These are phyloP conservation scores for Dryobates pubescens DNA, from an alignment of 2,797 vertebrate genomes.

Conservation along the genomic window DNA sequence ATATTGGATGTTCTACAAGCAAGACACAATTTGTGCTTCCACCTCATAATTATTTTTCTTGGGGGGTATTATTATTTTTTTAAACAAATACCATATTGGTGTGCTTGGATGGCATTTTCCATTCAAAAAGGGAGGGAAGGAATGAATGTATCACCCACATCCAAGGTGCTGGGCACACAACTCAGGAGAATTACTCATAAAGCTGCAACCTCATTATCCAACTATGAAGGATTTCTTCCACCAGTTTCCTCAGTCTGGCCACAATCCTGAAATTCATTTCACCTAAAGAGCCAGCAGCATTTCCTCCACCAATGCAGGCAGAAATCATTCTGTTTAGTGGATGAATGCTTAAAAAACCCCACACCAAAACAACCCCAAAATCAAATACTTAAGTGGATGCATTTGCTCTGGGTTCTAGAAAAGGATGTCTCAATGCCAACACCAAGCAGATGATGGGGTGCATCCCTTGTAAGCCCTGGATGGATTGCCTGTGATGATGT, in stretches of 20 bases:
- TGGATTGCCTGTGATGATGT: neutral
- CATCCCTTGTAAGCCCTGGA: neutral
- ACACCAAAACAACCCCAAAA: neutral
- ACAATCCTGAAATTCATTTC: constrained; percentile 38
- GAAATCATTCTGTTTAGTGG: rapidly evolving
- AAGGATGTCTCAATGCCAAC: neutral
- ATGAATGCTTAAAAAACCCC: neutral
- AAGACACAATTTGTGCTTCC: neutral
- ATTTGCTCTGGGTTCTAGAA: neutral
- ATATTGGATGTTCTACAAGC: neutral
- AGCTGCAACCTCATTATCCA: constrained; percentile 16
- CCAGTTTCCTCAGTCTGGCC: neutral
- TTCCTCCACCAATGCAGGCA: neutral
- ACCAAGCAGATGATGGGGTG: neutral
- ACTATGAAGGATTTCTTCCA: constrained; percentile 12
- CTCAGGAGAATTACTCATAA: constrained; percentile 54
- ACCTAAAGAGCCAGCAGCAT: neutral
- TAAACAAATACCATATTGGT: neutral
- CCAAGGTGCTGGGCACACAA: neutral
- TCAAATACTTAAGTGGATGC: neutral
- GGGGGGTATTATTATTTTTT: neutral
- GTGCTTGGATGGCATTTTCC: constrained; percentile 42
- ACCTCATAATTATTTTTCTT: neutral
- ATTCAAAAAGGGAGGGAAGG: constrained; percentile 10
- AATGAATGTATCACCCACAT: constrained; percentile 28